Evolutionary conservation across 2,888 invertebrate species (phyloP).

Genomic region (Diaperis boleti): DNA sequence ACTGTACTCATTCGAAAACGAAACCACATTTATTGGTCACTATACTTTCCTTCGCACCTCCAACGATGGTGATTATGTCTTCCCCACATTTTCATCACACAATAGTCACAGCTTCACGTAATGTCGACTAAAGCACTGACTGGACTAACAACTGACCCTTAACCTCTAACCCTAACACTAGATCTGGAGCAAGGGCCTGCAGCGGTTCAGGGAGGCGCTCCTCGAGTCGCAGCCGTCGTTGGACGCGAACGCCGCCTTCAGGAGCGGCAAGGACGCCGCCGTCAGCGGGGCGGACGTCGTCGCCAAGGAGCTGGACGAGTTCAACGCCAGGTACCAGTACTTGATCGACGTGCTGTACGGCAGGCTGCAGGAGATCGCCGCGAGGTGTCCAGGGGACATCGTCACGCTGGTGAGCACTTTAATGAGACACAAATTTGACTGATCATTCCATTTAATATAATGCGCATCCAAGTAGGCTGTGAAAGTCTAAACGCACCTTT

Average conservation of each 20-base stretch:
- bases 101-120: conserved; percentile 49
- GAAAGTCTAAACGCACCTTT: too few relatives aligned
- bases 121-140: conserved; percentile 62
- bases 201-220: conserved; percentile 85
- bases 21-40: background rate
- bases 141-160: conserved; percentile 70
- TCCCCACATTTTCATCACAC: conserved; percentile 39
- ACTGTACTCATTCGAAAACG: conserved; percentile 10
- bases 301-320: conserved; percentile 81
- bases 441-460: too few relatives aligned
- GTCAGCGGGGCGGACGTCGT: conserved; percentile 80
- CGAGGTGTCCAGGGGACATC: conserved; percentile 78
- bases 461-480: too few relatives aligned
- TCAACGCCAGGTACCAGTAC: conserved; percentile 84
- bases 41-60: background rate
- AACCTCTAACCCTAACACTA: conserved; percentile 70
- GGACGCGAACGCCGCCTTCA: conserved; percentile 69
- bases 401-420: conserved; percentile 82
- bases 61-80: conserved; percentile 48
- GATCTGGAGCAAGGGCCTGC: conserved; percentile 89
- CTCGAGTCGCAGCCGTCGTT: conserved; percentile 86
- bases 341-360: conserved; percentile 78
- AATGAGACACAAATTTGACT: too few relatives aligned
- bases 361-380: conserved; percentile 76
- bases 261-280: conserved; percentile 60